These are phyloP conservation scores for Philypnodon macrostomus DNA, from an alignment of 2,797 vertebrate genomes.

Conservation along the genomic window DNA sequence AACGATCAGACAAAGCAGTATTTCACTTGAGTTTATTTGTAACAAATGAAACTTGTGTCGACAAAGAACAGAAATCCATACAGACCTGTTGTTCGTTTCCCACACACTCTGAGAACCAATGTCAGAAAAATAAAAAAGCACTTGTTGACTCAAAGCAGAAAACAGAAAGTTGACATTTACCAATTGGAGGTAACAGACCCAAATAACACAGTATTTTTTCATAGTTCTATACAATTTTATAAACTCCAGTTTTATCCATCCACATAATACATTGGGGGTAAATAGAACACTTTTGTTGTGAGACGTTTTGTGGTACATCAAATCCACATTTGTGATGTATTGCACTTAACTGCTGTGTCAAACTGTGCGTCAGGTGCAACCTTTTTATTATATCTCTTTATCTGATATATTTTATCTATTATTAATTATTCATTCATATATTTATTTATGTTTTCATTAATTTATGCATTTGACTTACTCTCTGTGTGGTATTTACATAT, in stretches of 20 bases:
- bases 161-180: conserved; percentile 89
- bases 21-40: conserved; percentile 99
- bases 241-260: conserved; percentile 94
- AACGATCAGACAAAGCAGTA: conserved; percentile 75
- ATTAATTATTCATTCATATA: conserved; percentile 34
- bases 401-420: conserved; percentile 44
- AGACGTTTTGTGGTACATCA: conserved; percentile 83
- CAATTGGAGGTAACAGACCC: conserved; percentile 89
- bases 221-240: conserved; percentile 74
- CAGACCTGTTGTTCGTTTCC: conserved; percentile 83
- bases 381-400: conserved; percentile 59
- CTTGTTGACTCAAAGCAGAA: conserved; percentile 89
- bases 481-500: conserved; percentile 92
- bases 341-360: conserved; percentile 81
- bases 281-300: conserved; percentile 75
- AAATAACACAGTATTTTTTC: conserved; percentile 91
- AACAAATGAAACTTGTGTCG: conserved; percentile 99
- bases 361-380: conserved; percentile 74
- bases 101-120: conserved; percentile 83
- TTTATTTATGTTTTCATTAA: conserved; percentile 36
- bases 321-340: conserved; percentile 81
- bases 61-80: conserved; percentile 98
- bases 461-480: conserved; percentile 67
- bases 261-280: conserved; percentile 84
- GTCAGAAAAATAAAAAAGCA: conserved; percentile 98